A percentile compares a stretch with the other conserved stretches of the same genome.
phyloP scores from a whole-genome alignment of 2,888 invertebrate genomes.

The Lysandra coridon region DNA sequence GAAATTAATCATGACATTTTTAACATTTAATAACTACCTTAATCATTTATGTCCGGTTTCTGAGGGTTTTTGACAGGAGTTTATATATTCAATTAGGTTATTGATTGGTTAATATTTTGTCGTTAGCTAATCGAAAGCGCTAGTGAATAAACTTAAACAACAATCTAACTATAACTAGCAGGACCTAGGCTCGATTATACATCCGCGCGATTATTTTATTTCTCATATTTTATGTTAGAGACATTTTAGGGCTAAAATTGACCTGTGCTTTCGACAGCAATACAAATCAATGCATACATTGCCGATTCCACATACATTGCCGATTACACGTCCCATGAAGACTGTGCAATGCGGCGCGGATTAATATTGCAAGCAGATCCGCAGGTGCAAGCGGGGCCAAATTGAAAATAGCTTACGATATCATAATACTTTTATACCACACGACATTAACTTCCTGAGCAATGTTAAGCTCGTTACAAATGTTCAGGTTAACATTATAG shows the following conservation, averaged over 20 bases:
- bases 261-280: background rate
- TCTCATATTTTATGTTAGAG: background rate
- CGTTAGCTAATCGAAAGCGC: too few relatives aligned
- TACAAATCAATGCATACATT: conserved; percentile 2
- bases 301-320: conserved; percentile 17
- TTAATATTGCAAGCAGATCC: conserved; percentile 47
- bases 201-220: background rate
- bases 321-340: conserved; percentile 18
- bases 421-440: conserved; percentile 19
- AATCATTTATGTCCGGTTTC: too few relatives aligned
- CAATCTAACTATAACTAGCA: too few relatives aligned
- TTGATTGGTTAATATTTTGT: too few relatives aligned
- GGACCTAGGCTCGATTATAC: too few relatives aligned
- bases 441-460: conserved; percentile 17
- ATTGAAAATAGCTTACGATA: conserved; percentile 47
- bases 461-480: too few relatives aligned
- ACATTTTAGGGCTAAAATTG: background rate
- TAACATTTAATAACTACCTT: too few relatives aligned
- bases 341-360: conserved; percentile 39
- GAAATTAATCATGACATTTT: too few relatives aligned
- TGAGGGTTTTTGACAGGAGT: too few relatives aligned
- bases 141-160: too few relatives aligned
- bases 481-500: too few relatives aligned
- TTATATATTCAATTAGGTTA: too few relatives aligned
- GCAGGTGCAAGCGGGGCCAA: conserved; percentile 47